Base-by-base conservation (phyloP, 2,797 vertebrate species). In the Characodon lateralis region DNA sequence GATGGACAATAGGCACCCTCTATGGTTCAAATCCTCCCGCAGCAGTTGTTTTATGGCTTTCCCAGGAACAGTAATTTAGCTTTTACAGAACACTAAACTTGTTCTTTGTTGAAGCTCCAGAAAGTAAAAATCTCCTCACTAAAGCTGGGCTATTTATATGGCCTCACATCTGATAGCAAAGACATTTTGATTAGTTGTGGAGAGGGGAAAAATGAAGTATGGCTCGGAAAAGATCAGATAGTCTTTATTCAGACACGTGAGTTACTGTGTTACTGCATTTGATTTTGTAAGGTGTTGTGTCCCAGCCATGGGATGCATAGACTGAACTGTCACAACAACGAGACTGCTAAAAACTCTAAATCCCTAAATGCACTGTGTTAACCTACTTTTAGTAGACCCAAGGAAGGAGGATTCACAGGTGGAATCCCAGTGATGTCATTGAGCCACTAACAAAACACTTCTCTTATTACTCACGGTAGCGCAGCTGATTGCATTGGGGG, bases 11-110 rank as follows among this genome's bases (percentile, higher is more conserved):
- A 56, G 48, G 50, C 73, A 75, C 68, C 83, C 66, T 59, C 85
- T 53, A 46, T 76, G 76, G 82, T 73, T 74, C 71, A 83, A 72
- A 69, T 86, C 85, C 85, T 84, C 69, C 75, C 83, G 85, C 90
- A 76, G 73, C 77, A 73, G 87, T 87, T 35, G 66, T 76, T 90
- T 89, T 88, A 87, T 83, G 80, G 50, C 84, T 76, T 87, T 82
- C 80, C 85, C 71, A 78, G 73, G 85, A 89, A 83, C 20, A 85
- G 59, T 73, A 48, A 87, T 90, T 83, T 71, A 48, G 48, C 78
- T 66, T 79, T 89, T 88, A 89, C 74, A 18, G 73, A 86, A 86
- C 78, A 76, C 31, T 86, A 85, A 90, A 90, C 79, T 65, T 76
- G 81, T 72, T 86, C 78, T 84, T 56, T 85, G 80, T 78, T 76